These are phyloP conservation scores for Acrocephalus scirpaceus DNA, from an alignment of 2,797 vertebrate genomes.

Conservation along the genomic window DNA sequence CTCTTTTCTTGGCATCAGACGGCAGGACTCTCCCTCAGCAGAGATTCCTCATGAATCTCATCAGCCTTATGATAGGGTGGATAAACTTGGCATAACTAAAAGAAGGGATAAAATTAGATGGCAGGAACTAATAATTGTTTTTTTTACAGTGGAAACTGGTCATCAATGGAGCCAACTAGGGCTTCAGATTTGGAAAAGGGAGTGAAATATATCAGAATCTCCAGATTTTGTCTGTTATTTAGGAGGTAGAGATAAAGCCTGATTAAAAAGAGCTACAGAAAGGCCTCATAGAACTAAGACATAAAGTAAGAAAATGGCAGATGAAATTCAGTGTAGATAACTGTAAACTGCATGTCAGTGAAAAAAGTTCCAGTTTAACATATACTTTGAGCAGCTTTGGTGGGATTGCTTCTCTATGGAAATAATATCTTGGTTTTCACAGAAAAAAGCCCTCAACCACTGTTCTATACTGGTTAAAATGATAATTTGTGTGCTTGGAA, in stretches of 20 bases:
- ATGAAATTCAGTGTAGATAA: neutral
- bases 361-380: neutral
- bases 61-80: neutral
- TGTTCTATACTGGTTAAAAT: neutral
- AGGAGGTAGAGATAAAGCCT: neutral
- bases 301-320: neutral
- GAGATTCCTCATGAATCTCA: neutral
- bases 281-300: neutral
- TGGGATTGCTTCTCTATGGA: neutral
- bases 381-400: neutral
- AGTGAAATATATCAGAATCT: neutral
- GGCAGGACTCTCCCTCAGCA: neutral
- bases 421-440: neutral
- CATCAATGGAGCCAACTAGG: neutral
- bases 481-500: neutral
- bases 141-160: neutral
- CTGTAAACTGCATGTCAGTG: neutral
- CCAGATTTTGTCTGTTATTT: neutral
- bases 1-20: neutral
- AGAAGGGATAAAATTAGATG: neutral
- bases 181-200: neutral
- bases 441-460: neutral
- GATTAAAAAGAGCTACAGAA: neutral
- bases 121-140: neutral
- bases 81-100: neutral